Conservation (phyloP, 2,888 invertebrate species). For the Melanostoma scalare region DNA sequence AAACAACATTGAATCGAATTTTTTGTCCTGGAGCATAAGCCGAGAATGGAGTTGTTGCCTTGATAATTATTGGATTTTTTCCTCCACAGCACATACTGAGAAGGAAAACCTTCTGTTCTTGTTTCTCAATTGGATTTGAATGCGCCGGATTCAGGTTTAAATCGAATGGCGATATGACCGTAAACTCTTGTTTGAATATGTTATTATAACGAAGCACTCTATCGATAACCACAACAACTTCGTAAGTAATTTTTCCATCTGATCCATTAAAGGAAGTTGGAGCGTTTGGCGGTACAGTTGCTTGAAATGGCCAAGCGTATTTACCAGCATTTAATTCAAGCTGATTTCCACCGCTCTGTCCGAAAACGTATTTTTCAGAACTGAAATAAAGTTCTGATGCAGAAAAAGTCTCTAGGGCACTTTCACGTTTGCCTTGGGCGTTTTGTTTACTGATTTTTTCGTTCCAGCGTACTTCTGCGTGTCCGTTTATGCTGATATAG, state of each 20-base stretch:
- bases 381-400: slow-evolving; percentile 79
- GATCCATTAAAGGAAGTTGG: slow-evolving; percentile 91
- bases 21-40: slow-evolving; percentile 90
- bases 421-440: slow-evolving; percentile 78
- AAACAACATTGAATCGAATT: slow-evolving; percentile 86
- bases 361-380: slow-evolving; percentile 79
- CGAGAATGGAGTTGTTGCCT: slow-evolving; percentile 85
- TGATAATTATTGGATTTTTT: slow-evolving; percentile 87
- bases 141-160: slow-evolving; percentile 88
- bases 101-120: slow-evolving; percentile 89
- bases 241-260: slow-evolving; percentile 89
- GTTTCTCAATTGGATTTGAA: slow-evolving; percentile 85
- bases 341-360: slow-evolving; percentile 84
- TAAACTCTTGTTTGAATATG: slow-evolving; percentile 90
- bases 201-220: slow-evolving; percentile 94
- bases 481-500: slow-evolving; percentile 79
- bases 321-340: slow-evolving; percentile 87
- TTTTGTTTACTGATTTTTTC: slow-evolving; percentile 78
- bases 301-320: slow-evolving; percentile 89
- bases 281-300: slow-evolving; percentile 84
- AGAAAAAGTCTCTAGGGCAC: slow-evolving; percentile 78
- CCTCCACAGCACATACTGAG: slow-evolving; percentile 87
- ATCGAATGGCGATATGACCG: slow-evolving; percentile 90
- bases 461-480: slow-evolving; percentile 81
- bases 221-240: slow-evolving; percentile 89